These are phyloP conservation scores for Nothoprocta perdicaria DNA, from an alignment of 2,113 vertebrate species.

Conservation along the genomic window DNA sequence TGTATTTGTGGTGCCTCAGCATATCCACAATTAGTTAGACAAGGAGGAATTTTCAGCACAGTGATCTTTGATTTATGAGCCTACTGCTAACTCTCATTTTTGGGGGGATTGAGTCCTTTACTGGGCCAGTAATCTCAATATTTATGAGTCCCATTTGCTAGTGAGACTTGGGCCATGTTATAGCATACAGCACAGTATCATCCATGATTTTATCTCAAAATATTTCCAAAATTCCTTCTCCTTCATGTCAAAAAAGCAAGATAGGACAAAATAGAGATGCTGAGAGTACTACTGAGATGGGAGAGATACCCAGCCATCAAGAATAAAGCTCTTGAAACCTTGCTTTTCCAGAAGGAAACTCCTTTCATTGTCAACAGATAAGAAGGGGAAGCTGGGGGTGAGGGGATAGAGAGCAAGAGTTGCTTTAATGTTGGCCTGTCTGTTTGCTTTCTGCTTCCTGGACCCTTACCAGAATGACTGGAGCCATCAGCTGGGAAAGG, in stretches of 20 bases:
- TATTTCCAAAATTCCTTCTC: neutral
- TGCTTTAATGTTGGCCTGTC: conserved; percentile 33
- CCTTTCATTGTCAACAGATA: conserved; percentile 36
- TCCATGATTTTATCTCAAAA: neutral
- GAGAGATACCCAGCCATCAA: neutral
- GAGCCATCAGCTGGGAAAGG: neutral
- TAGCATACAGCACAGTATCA: neutral
- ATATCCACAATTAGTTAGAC: neutral
- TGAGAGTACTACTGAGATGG: neutral
- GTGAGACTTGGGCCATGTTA: neutral
- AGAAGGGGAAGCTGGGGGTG: neutral
- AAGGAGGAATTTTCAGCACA: neutral
- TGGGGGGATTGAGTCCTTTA: neutral
- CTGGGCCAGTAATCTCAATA: neutral
- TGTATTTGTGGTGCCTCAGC: neutral
- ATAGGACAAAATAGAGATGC: neutral
- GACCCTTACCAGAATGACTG: neutral
- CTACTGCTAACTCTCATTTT: neutral
- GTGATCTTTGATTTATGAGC: neutral
- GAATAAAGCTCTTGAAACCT: neutral
- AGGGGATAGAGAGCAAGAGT: neutral
- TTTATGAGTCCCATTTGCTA: neutral
- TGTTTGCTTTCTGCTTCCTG: conserved; percentile 41
- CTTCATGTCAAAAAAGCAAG: neutral
- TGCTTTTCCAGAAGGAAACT: conserved; percentile 12